Base-by-base conservation (phyloP, 2,888 invertebrate genomes). In the Drosophila formosana region DNA sequence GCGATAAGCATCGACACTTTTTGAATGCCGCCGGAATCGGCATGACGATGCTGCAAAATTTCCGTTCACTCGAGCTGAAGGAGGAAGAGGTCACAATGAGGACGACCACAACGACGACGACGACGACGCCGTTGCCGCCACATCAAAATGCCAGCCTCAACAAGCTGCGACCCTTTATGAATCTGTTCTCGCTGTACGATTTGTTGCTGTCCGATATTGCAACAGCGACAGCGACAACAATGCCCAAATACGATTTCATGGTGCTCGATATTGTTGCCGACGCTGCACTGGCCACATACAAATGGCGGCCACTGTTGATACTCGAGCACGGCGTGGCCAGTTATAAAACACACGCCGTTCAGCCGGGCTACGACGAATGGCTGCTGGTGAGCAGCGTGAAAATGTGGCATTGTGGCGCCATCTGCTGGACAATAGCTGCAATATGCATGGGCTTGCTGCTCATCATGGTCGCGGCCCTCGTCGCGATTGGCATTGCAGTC, bases 281-380 rank as follows among this genome's bases (percentile, higher is more conserved):
- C 28, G 66, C 53, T 37, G 57, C 62, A 34, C n/a, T 51, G 41
- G 64, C 58, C 64, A 72, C 41, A 57, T 80, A 75, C 66, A 91
- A 90, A 71, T 92, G 92, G 92, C 89, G 92, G 13, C 92, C 93
- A 4, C 78, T 93, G 73, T 84, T 93, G 58, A 92, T 93, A 66
- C 80, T 93, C 58, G 92, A 93, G 78, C 90, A 91, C 58, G 90
- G 88, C 39, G 86, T 89, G 75, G 81, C 83, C 37, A 46, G 57
- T 18, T 93, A 92, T 66, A 91, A 91, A 34, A 91, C 92, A 28
- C 92, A 93, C 78, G 91, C 92, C 43, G 89, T 92, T 43, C 75
- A 91, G 41, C 92, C 93, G 11, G 92, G 91, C 39, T 92, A 91
- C 76, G 90, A 92, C 75, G 91, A 92, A 76, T 92, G 92, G 92